These are phyloP conservation scores for Panorpa germanica DNA, from an alignment of 2,888 invertebrate genomes.

Conservation along the genomic window DNA sequence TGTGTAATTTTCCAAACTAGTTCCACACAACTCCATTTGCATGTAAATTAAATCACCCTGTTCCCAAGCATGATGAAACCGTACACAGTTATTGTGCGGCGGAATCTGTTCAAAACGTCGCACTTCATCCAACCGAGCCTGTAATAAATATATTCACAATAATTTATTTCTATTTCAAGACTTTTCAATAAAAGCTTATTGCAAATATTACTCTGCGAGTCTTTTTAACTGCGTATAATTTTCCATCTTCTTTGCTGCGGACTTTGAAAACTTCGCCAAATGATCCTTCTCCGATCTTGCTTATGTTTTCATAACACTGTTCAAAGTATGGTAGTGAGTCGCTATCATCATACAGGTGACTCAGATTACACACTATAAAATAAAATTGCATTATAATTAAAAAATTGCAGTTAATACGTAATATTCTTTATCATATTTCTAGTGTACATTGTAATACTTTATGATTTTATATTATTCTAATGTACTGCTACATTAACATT, in stretches of 20 bases:
- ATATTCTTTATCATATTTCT: too few species aligned
- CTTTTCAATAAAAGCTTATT: background rate
- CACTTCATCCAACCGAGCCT: conserved; percentile 41
- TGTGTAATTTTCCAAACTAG: conserved; percentile 36
- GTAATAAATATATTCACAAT: conserved; percentile 8
- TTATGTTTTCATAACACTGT: conserved; percentile 40
- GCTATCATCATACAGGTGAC: conserved; percentile 22
- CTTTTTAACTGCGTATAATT: conserved; percentile 50
- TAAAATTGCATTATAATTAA: too few species aligned
- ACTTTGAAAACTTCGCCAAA: conserved; percentile 59
- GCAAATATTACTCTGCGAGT: background rate
- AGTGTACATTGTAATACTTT: too few species aligned
- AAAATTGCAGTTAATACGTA: too few species aligned
- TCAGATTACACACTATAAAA: too few species aligned
- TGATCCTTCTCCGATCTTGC: conserved; percentile 49
- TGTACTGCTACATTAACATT: too few species aligned
- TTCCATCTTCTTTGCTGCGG: conserved; percentile 39
- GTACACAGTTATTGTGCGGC: conserved; percentile 43
- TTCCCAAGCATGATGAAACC: conserved; percentile 53
- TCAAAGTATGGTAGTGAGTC: conserved; percentile 34
- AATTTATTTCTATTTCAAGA: background rate
- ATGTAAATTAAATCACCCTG: conserved; percentile 46
- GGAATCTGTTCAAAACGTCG: conserved; percentile 47
- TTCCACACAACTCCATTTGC: conserved; percentile 49
- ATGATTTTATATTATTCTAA: too few species aligned